Conservation (phyloP, 2,797 vertebrate genomes). For the Scleropages formosus region DNA sequence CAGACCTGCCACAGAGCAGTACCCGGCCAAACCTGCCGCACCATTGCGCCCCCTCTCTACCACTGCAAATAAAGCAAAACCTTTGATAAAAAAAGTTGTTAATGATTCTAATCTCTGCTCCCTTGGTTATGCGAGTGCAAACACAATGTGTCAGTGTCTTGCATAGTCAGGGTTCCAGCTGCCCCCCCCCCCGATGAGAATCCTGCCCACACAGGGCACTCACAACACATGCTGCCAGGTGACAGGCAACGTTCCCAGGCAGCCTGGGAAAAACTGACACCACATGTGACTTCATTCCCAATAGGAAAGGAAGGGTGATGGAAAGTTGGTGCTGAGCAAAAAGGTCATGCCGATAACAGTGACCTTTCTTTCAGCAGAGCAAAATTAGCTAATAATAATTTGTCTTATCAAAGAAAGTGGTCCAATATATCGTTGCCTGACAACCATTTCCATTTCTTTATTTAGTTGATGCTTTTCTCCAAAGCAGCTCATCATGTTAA, state of each 20-base stretch:
- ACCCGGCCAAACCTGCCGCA: too few relatives aligned
- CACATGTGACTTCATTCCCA: constrained; percentile 64
- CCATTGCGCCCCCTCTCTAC: too few relatives aligned
- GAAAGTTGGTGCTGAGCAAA: constrained; percentile 14
- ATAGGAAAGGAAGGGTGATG: constrained; percentile 20
- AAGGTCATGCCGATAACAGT: constrained; percentile 29
- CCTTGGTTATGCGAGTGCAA: not conserved
- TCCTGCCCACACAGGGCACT: constrained; percentile 35
- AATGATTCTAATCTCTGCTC: constrained; percentile 6
- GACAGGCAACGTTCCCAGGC: constrained; percentile 65
- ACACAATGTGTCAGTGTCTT: not conserved
- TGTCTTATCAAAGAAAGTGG: too few relatives aligned
- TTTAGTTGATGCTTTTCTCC: too few relatives aligned
- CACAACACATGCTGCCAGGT: constrained; percentile 43
- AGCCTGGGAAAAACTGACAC: constrained; percentile 48
- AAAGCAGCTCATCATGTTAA: too few relatives aligned
- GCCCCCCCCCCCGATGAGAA: not conserved
- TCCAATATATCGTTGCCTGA: too few relatives aligned
- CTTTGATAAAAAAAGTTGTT: not conserved
- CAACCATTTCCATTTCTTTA: too few relatives aligned
- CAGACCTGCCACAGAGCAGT: too few relatives aligned
- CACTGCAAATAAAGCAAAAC: too few relatives aligned
- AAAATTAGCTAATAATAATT: too few relatives aligned
- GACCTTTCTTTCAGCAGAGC: constrained; percentile 17
- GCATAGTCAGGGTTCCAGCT: not conserved